phyloP scores from a whole-genome alignment of 2,888 invertebrate species.

The Cyclophora punctaria region DNA sequence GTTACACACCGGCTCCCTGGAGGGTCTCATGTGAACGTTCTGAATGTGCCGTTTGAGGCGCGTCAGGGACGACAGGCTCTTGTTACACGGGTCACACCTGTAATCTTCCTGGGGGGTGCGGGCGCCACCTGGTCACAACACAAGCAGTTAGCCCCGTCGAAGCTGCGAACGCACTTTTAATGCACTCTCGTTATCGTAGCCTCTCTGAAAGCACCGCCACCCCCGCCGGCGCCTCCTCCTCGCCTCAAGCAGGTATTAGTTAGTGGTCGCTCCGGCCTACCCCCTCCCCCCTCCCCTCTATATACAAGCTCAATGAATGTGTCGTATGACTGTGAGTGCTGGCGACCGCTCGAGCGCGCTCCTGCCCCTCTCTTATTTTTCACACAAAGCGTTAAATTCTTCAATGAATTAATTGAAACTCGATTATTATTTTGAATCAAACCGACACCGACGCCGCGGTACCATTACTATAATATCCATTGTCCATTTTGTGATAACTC shows the following conservation, averaged over 20 bases:
- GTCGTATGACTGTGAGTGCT: constrained; percentile 28
- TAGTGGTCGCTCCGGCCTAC: constrained; percentile 39
- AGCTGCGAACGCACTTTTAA: constrained; percentile 70
- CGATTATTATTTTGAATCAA: constrained; percentile 45
- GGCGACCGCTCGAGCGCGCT: constrained; percentile 29
- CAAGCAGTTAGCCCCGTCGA: constrained; percentile 72
- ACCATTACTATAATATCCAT: constrained; percentile 63
- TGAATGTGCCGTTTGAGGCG: constrained; percentile 93
- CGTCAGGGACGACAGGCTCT: constrained; percentile 89
- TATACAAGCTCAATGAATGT: constrained; percentile 52
- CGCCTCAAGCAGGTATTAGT: constrained; percentile 62
- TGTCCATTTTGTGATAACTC: constrained; percentile 55
- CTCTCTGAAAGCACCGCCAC: constrained; percentile 72
- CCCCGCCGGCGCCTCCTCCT: constrained; percentile 41
- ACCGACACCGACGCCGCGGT: constrained; percentile 62
- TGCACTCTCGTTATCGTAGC: constrained; percentile 72
- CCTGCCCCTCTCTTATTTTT: constrained; percentile 46
- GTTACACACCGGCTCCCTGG: constrained; percentile 93
- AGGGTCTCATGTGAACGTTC: constrained; percentile 93
- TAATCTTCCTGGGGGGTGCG: constrained; percentile 88
- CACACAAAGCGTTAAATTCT: constrained; percentile 59
- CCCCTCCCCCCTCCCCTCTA: constrained; percentile 23
- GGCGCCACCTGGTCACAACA: constrained; percentile 81
- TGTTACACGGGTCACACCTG: constrained; percentile 94
- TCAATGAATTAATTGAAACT: constrained; percentile 57